Evolutionary conservation across 2,113 vertebrate species (phyloP), one percentile per base, ranked within the genome.

Genomic region (Oncorhynchus masou): DNA sequence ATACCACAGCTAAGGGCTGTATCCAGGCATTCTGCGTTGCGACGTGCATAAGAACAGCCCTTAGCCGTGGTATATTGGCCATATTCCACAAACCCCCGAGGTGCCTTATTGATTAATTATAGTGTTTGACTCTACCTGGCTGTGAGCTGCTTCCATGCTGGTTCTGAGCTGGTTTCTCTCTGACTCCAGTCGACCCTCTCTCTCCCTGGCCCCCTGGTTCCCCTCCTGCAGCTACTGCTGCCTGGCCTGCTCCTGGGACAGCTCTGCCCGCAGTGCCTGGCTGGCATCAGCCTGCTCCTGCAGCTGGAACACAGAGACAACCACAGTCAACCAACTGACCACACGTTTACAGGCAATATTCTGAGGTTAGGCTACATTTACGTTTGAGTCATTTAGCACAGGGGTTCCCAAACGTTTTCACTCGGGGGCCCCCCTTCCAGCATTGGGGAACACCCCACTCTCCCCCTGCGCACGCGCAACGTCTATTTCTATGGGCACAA

Each of bases 331-430:
- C 71, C 75, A 85, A 81, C 79, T 76, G 65, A 67, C 51, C 51
- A 49, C 88, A 83, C 88, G 88, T 91, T 90, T 90, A 91, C 88
- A 85, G 91, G 85, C 88, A 85, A 80, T 83, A 87, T 87, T 85
- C 79, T 31, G 86, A 87, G 87, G 39, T n/a, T n/a, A 62, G n/a
- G 59, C n/a, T 27, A 90, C 90, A 90, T 45, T 45, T 12, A 45
- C 39, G 12, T 45, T 45, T 45, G 1, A 45, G 9, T 45, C 0
- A 45, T 45, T 45, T 12, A 45, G 9, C 39, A 45, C 39, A 45
- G 9, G 39, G 39, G 39, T 45, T 45, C 39, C 9, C 8, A 2
- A 45, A 45, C 2, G 2, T 12, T 45, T 12, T 45, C 39, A 45
- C 39, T 45, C 9, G 0, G 39, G 39, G 39, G 39, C 2, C 39